A percentile compares a stretch with the other conserved stretches of the same genome.
phyloP scores from a whole-genome alignment of 2,797 vertebrate genomes.

The Enteromius treurensis region DNA sequence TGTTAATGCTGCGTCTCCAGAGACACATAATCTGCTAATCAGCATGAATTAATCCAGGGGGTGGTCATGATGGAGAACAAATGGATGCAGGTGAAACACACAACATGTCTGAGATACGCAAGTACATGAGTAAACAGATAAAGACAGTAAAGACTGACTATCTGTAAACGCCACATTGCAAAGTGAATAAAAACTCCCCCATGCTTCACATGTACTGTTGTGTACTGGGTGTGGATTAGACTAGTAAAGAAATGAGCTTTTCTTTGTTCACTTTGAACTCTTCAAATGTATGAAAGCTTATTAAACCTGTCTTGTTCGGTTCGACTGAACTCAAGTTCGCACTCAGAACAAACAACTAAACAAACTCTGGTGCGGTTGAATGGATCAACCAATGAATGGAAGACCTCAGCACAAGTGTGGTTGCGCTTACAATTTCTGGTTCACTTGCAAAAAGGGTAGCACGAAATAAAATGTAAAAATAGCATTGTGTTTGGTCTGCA shows the following conservation, averaged over 20 bases:
- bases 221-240: neutral
- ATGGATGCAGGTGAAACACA: constrained; percentile 8
- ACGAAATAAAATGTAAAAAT: too few species aligned
- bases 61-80: constrained; percentile 38
- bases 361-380: too few species aligned
- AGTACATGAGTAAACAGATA: neutral
- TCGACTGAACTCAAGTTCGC: too few species aligned
- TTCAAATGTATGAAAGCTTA: neutral
- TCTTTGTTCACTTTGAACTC: neutral
- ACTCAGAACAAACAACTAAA: too few species aligned
- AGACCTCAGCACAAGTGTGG: too few species aligned
- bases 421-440: too few species aligned
- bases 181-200: neutral
- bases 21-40: constrained; percentile 55
- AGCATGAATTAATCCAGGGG: constrained; percentile 43
- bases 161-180: neutral
- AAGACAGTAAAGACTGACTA: neutral
- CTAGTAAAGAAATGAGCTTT: neutral
- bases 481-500: too few species aligned
- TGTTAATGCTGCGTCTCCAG: constrained; percentile 56
- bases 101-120: constrained; percentile 13
- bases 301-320: neutral
- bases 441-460: too few species aligned
- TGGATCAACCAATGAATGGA: too few species aligned
- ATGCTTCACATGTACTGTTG: neutral